These are phyloP conservation scores for Scortum barcoo DNA, from an alignment of 2,113 vertebrate genomes.

Conservation along the genomic window DNA sequence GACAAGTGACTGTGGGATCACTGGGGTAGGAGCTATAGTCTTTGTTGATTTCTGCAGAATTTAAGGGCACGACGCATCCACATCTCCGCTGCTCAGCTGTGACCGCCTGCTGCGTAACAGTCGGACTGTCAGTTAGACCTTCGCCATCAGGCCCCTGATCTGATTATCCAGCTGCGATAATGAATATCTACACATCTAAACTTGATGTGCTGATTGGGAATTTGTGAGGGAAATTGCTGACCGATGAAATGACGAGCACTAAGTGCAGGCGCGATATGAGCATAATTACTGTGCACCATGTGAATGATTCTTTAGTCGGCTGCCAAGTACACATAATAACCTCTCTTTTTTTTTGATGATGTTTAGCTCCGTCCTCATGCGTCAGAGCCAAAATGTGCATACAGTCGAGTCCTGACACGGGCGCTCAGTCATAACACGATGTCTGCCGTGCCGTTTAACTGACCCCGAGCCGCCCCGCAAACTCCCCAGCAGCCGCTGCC, in stretches of 20 bases:
- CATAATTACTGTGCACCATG: conserved; percentile 44
- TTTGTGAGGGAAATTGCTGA: conserved; percentile 46
- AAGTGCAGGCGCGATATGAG: conserved; percentile 35
- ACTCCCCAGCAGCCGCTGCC: conserved; percentile 38
- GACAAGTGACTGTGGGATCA: conserved; percentile 1
- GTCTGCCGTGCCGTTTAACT: conserved; percentile 54
- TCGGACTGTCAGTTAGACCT: conserved; percentile 51
- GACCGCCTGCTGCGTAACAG: conserved; percentile 55
- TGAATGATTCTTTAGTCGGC: conserved; percentile 26
- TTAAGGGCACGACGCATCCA: conserved; percentile 1
- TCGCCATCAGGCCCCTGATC: conserved; percentile 51
- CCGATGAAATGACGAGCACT: conserved; percentile 33
- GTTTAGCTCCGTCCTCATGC: conserved; percentile 27
- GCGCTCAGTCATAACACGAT: conserved; percentile 38
- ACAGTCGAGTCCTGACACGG: conserved; percentile 24
- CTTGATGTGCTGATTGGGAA: conserved; percentile 7
- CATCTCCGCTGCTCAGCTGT: conserved; percentile 38
- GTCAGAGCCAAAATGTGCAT: conserved; percentile 38
- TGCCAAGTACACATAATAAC: conserved; percentile 33
- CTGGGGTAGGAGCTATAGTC: not conserved
- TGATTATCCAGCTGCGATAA: conserved; percentile 67
- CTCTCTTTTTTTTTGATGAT: conserved; percentile 41
- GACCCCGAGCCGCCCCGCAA: conserved; percentile 22
- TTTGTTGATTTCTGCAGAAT: conserved; percentile 51
- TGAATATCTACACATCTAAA: conserved; percentile 49